A percentile compares a stretch with the other conserved stretches of the same genome.
phyloP scores from a whole-genome alignment of 2,888 invertebrate species.

The Pomacea canaliculata region DNA sequence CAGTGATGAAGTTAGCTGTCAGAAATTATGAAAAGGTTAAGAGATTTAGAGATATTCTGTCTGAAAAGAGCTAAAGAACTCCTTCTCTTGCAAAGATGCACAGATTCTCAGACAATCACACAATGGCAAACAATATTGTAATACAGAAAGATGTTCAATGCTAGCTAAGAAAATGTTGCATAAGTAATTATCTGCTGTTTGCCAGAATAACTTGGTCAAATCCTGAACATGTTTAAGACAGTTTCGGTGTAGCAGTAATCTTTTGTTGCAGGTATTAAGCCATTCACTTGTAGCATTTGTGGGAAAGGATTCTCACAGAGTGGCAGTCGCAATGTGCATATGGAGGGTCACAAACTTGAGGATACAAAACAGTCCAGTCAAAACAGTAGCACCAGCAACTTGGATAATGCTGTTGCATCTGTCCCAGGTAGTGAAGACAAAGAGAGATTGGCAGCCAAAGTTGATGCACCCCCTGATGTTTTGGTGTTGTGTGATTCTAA shows the following conservation, averaged over 20 bases:
- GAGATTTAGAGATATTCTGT: too few species aligned
- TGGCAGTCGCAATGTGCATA: constrained; percentile 72
- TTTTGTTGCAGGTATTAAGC: constrained; percentile 66
- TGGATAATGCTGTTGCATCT: constrained; percentile 8
- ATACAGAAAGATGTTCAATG: too few species aligned
- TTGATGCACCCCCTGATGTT: background rate
- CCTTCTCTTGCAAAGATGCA: too few species aligned
- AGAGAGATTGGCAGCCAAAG: constrained; percentile 8
- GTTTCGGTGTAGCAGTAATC: background rate
- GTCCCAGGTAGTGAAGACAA: constrained; percentile 15
- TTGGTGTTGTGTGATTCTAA: constrained; percentile 20
- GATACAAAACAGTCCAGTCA: constrained; percentile 26
- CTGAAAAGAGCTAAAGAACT: too few species aligned
- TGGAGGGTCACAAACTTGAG: constrained; percentile 73
- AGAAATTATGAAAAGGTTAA: too few species aligned
- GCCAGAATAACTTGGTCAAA: too few species aligned
- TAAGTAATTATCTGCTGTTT: too few species aligned
- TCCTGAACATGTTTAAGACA: too few species aligned
- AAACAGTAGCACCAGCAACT: constrained; percentile 11
- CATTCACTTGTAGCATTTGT: constrained; percentile 68
- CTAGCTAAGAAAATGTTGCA: too few species aligned
- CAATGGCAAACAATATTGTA: too few species aligned
- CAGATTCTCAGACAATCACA: too few species aligned
- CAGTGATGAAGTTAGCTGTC: too few species aligned
- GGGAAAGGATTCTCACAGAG: constrained; percentile 69